phyloP scores from a whole-genome alignment of 53 echinoderm and acorn worm species.

The Paelopatides confundens region DNA sequence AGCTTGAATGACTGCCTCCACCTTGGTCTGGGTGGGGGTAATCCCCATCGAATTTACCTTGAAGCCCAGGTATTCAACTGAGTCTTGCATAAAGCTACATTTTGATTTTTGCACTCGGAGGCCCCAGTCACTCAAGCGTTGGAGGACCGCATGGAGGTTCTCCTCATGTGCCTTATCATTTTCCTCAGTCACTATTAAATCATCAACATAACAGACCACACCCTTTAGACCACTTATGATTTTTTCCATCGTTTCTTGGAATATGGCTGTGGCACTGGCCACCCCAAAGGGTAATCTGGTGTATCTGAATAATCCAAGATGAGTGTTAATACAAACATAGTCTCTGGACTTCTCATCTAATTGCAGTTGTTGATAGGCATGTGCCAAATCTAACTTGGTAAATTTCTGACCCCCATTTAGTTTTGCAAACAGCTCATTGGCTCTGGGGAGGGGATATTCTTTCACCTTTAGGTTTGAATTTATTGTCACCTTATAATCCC shows the following conservation, averaged over 20 bases:
- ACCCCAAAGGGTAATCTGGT: conserved; percentile 40
- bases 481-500: conserved; percentile 41
- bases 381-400: conserved; percentile 47
- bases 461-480: neutral
- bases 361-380: too few species aligned
- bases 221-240: neutral
- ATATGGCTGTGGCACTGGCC: conserved; percentile 43
- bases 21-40: neutral
- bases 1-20: conserved; percentile 11
- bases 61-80: too few species aligned
- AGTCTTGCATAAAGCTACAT: too few species aligned
- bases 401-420: conserved; percentile 53
- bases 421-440: conserved; percentile 16
- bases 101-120: too few species aligned
- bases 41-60: conserved; percentile 36
- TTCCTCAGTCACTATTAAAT: conserved; percentile 19
- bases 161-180: conserved; percentile 4
- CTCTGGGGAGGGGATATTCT: conserved; percentile 5
- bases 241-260: conserved; percentile 48
- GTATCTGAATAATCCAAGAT: conserved; percentile 29
- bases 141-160: too few species aligned
- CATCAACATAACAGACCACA: conserved; percentile 38
- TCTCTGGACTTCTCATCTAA: too few species aligned
- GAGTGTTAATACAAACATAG: conserved; percentile 51
- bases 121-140: too few species aligned